phyloP scores from a whole-genome alignment of 2,888 invertebrate genomes.

The Sarcophaga rosellei region DNA sequence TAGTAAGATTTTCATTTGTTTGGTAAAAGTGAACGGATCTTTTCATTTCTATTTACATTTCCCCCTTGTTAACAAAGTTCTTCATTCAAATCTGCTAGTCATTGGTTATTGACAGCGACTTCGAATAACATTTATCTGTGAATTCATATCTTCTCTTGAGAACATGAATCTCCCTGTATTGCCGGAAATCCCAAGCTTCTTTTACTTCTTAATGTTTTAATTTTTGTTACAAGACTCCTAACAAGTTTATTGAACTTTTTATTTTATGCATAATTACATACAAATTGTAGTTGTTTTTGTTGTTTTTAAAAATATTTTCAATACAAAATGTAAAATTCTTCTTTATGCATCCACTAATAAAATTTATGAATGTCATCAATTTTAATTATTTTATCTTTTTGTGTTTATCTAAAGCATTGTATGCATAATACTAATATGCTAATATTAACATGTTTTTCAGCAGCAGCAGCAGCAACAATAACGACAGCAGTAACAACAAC shows the following conservation, averaged over 20 bases:
- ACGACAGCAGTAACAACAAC: conserved; percentile 7
- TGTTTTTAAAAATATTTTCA: too few species aligned
- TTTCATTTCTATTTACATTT: too few species aligned
- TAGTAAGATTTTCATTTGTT: too few species aligned
- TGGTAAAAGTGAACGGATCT: too few species aligned
- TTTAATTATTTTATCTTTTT: conserved; percentile 60
- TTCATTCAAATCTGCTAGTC: too few species aligned
- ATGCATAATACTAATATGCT: conserved; percentile 62
- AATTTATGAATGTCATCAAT: conserved; percentile 58
- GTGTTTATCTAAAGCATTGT: conserved; percentile 53
- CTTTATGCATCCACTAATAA: conserved; percentile 10
- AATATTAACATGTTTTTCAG: conserved; percentile 62
- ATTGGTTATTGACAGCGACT: too few species aligned
- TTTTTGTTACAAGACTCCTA: background rate
- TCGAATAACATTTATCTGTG: too few species aligned
- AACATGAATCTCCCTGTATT: too few species aligned
- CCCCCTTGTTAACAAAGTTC: too few species aligned
- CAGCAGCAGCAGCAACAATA: background rate
- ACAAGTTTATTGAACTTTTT: too few species aligned
- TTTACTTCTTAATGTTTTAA: background rate
- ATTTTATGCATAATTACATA: background rate
- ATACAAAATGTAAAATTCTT: background rate
- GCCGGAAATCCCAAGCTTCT: too few species aligned
- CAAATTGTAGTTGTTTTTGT: background rate
- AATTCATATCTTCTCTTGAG: too few species aligned